Base-by-base conservation (phyloP, 2,113 vertebrate species). In the Entomyzon cyanotis region DNA sequence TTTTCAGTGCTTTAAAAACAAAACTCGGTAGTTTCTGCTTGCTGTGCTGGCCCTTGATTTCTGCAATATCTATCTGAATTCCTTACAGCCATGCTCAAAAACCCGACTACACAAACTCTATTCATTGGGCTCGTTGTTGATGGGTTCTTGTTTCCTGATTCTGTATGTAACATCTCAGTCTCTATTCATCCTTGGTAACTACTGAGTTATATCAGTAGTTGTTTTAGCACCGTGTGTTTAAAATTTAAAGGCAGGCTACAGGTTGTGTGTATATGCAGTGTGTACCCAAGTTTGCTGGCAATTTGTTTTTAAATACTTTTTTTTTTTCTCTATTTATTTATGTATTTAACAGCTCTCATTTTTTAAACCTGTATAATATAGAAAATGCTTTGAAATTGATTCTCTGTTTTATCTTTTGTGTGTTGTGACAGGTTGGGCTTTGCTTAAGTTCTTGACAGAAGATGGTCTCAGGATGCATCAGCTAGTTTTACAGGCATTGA, bases 21-120 rank as follows among this genome's bases (percentile, higher is more conserved):
- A 15, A 23, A 33, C 16, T 39, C 0, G 0, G 6, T 20, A 13
- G 59, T 30, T 71, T n/a, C 12, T 68, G 1, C 11, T 50, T 55
- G 47, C 24, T 47, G 0, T 37, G 30, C 16, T 39, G 27, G 11
- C 23, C 10, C 33, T 50, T 68, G 35, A 33, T 28, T 84, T 81
- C 49, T 71, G 7, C 7, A 2, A 8, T 33, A 20, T 7, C 8
- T 31, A 0, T 33, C 23, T 52, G 62, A 16, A 9, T 28, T 50
- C 37, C 24, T 75, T 35, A 35, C 1, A 73, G 15, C 31, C 0
- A 0, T 14, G 3, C 6, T 47, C 16, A 15, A 31, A 13, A 18
- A 35, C 5, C 42, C 64, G 21, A 4, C 28, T n/a, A 4, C 6
- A 1, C 24, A 49, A 58, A 75, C 20, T 11, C 25, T 73, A 58